Base-by-base conservation (phyloP, 1,140 invertebrate genomes). In the Bicyclus anynana region DNA sequence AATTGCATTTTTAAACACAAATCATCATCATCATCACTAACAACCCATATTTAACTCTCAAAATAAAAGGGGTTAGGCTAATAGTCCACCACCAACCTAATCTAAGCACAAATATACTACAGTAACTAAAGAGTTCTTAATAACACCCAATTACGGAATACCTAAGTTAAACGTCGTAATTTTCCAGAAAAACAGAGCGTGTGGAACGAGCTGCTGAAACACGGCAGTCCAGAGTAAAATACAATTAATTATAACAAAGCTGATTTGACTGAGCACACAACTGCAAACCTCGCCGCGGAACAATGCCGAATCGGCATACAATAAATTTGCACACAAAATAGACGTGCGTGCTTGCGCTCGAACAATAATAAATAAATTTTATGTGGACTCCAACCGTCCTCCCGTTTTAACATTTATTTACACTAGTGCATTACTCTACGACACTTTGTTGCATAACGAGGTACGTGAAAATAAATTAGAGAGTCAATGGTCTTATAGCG, bases 341-440 rank as follows among this genome's bases (percentile, higher is more conserved):
- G 74, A 77, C 71, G 80, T 83, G 80, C 77, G 77, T 80, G 72
- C 71, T 58, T 60, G 65, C 54, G 69, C 71, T 65, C 69, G 67
- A 67, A 69, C 69, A 69, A 75, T 76, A 79, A 83, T 83, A 80
- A 80, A 83, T 80, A 82, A 79, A 77, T 71, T 81, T 84, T 84
- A 80, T 80, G 74, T 75, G 60, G 72, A 65, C 55, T 53, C 63
- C 38, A 47, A 62, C 63, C 53, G 64, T 74, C 67, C 67, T 66
- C 69, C 60, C 74, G 74, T 80, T 78, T 65, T 59, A 67, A 54
- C 61, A 72, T 76, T 72, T 77, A 70, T 72, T 77, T 66, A 65
- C 62, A 61, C 65, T 58, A 55, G 37, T 61, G 47, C 59, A 52
- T 61, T 55, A 51, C 17, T 55, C 37, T 29, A 29, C 46, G 10